These are phyloP conservation scores for Troilus luridus DNA, from an alignment of 2,888 invertebrate genomes.

Conservation along the genomic window DNA sequence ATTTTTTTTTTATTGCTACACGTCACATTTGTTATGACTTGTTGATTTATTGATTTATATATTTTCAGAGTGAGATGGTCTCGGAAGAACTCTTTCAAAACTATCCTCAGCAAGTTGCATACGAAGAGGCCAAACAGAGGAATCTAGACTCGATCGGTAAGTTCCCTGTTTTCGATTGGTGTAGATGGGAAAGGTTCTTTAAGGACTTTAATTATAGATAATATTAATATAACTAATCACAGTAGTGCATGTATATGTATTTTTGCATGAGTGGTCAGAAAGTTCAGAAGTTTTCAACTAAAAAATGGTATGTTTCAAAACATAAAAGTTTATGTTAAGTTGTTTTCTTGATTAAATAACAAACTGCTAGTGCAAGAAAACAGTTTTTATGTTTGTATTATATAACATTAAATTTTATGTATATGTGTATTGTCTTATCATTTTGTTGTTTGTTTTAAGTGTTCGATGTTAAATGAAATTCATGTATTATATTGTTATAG, in stretches of 20 bases:
- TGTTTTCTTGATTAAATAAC: no score
- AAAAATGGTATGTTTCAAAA: not conserved
- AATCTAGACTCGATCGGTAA: slow-evolving; percentile 34
- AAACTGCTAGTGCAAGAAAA: no score
- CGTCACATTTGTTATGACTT: no score
- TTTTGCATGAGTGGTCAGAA: not conserved
- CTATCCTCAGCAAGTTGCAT: not conserved
- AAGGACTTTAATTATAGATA: not conserved
- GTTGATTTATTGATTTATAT: no score
- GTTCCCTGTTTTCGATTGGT: not conserved
- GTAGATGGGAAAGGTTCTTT: not conserved
- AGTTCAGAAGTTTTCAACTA: not conserved
- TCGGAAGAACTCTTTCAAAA: not conserved
- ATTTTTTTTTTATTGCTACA: no score
- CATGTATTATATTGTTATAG: not conserved
- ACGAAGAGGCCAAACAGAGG: slow-evolving; percentile 41
- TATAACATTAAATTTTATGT: not conserved
- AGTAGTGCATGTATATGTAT: not conserved
- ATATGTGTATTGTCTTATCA: not conserved
- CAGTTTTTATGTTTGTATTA: no score
- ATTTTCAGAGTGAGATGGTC: slow-evolving; percentile 36
- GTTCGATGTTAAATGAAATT: not conserved
- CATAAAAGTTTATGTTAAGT: not conserved
- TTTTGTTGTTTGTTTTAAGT: not conserved
- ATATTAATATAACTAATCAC: not conserved